phyloP scores from a whole-genome alignment of 2,888 invertebrate genomes.

The Ennomos erosarius region DNA sequence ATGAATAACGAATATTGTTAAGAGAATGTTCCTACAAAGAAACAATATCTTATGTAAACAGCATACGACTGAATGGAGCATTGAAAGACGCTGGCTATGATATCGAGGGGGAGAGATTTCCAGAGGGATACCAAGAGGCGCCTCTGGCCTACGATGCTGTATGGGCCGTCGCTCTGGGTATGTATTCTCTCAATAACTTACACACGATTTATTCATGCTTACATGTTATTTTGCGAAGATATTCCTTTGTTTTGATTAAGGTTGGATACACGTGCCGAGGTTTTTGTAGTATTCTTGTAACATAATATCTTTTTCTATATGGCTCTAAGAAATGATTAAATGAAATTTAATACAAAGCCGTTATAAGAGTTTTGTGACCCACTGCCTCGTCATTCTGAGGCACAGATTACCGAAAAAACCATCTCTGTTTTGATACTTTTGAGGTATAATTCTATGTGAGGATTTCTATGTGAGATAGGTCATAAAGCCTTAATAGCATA shows the following conservation, averaged over 20 bases:
- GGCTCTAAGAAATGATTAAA: too few relatives aligned
- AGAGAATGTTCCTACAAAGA: conserved; percentile 26
- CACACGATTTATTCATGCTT: conserved; percentile 25
- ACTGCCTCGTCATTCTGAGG: too few relatives aligned
- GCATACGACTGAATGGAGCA: conserved; percentile 92
- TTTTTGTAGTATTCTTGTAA: conserved; percentile 18
- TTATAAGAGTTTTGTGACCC: too few relatives aligned
- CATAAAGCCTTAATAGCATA: too few relatives aligned
- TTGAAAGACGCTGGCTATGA: conserved; percentile 93
- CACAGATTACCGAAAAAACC: too few relatives aligned
- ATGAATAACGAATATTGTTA: conserved; percentile 19
- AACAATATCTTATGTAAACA: conserved; percentile 62
- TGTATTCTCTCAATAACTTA: conserved; percentile 24
- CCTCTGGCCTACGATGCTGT: conserved; percentile 99
- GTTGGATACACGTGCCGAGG: conserved; percentile 3
- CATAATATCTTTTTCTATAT: too few relatives aligned
- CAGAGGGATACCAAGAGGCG: conserved; percentile 98
- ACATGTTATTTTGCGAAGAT: conserved; percentile 25
- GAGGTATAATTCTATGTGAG: too few relatives aligned
- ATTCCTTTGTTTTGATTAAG: conserved; percentile 21
- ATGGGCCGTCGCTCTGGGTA: conserved; percentile 98
- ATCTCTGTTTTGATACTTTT: too few relatives aligned
- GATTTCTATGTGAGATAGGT: too few relatives aligned
- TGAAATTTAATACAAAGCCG: too few relatives aligned
- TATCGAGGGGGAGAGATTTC: conserved; percentile 93